A percentile compares a stretch with the other conserved stretches of the same genome.
Conservation (phyloP, 2,113 vertebrate genomes). For the Pica pica region DNA sequence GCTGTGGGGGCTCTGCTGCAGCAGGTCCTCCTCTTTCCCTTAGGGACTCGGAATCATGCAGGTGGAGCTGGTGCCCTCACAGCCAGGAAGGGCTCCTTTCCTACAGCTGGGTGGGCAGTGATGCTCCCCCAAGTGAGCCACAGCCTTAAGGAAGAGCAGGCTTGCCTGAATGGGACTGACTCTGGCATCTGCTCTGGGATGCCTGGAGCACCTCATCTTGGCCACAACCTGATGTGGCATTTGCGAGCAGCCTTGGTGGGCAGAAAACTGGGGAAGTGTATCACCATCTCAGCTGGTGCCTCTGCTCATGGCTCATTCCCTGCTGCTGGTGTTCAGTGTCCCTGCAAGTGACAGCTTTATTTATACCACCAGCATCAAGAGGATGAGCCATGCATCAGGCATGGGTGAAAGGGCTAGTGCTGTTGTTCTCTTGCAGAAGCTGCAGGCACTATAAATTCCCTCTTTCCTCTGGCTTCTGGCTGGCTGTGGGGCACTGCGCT, state of each 20-base stretch:
- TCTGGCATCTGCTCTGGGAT: not conserved
- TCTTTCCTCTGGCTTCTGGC: not conserved
- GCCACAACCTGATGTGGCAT: not conserved
- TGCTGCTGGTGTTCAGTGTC: rapidly evolving
- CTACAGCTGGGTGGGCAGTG: not conserved
- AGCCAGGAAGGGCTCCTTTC: not conserved
- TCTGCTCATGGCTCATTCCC: not conserved
- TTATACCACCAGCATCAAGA: not conserved
- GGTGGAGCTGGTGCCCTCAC: not conserved
- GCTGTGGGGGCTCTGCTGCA: not conserved
- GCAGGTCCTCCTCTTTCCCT: rapidly evolving
- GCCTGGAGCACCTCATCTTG: not conserved
- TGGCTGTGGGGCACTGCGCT: not conserved
- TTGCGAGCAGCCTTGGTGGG: not conserved
- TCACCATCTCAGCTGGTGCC: not conserved
- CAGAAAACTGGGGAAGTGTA: not conserved
- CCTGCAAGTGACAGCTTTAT: not conserved
- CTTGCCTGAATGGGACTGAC: not conserved
- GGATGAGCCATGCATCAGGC: not conserved
- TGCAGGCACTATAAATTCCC: not conserved
- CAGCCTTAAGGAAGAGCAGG: not conserved
- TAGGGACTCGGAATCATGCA: rapidly evolving
- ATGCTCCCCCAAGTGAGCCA: not conserved
- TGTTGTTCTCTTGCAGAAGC: not conserved
- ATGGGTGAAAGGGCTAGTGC: not conserved